phyloP scores from a whole-genome alignment of 1,140 invertebrate genomes.

The Eriocheir sinensis region DNA sequence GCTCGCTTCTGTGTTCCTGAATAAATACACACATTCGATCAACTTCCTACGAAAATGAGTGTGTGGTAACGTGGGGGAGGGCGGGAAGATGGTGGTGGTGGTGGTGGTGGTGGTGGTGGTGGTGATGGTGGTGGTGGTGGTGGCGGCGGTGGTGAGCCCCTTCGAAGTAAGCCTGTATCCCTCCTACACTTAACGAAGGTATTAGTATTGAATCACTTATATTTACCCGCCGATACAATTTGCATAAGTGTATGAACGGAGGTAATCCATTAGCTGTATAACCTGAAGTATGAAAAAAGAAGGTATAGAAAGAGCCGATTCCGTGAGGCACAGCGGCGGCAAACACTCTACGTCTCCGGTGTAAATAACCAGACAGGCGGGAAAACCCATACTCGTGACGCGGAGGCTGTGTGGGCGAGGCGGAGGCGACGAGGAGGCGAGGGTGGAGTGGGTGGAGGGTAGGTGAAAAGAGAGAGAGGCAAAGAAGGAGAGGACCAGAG shows the following conservation, averaged over 20 bases:
- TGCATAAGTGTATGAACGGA: too few species aligned
- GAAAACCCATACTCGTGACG: slow-evolving; percentile 10
- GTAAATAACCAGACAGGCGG: slow-evolving; percentile 22
- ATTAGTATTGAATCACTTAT: too few species aligned
- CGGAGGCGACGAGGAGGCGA: not conserved
- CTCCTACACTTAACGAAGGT: too few species aligned
- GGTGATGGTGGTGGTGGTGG: too few species aligned
- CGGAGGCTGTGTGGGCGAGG: not conserved
- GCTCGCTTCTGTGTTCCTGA: not conserved
- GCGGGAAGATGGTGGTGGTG: too few species aligned
- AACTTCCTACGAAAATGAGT: slow-evolving; percentile 2
- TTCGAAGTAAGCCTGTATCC: too few species aligned
- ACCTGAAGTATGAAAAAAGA: too few species aligned
- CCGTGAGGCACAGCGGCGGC: not conserved
- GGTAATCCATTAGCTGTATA: too few species aligned
- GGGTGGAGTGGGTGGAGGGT: slow-evolving; percentile 19
- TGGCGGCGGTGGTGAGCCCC: too few species aligned
- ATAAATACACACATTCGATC: slow-evolving; percentile 25
- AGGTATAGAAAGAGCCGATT: not conserved
- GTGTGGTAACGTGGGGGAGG: too few species aligned
- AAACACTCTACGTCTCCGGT: slow-evolving; percentile 10
- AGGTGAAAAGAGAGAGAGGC: slow-evolving; percentile 26
- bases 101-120: too few species aligned
- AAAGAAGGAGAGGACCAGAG: not conserved
- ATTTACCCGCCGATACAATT: too few species aligned